phyloP scores from a whole-genome alignment of 2,797 vertebrate genomes.

The Mastacembelus armatus region DNA sequence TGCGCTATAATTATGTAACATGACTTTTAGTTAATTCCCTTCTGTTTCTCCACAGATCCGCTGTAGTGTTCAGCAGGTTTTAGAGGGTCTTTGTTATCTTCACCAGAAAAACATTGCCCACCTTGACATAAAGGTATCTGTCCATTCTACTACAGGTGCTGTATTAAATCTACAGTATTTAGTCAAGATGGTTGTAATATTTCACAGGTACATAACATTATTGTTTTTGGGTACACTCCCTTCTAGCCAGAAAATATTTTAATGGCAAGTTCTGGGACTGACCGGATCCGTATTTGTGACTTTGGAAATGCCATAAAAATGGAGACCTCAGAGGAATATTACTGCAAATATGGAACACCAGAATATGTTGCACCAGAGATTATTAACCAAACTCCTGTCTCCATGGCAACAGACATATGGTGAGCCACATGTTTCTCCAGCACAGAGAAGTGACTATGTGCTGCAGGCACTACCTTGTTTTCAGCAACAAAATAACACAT shows the following conservation, averaged over 20 bases:
- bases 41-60: constrained; percentile 82
- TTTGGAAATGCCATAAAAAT: constrained; percentile 91
- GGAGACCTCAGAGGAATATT: constrained; percentile 85
- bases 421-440: constrained; percentile 73
- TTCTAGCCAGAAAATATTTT: constrained; percentile 94
- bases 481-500: constrained; percentile 31
- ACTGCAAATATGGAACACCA: constrained; percentile 94
- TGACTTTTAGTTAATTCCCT: constrained; percentile 15
- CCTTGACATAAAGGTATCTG: constrained; percentile 84
- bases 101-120: constrained; percentile 85
- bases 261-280: constrained; percentile 85
- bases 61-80: constrained; percentile 87
- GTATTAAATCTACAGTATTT: no score
- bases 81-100: constrained; percentile 90
- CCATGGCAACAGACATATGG: constrained; percentile 95
- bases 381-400: constrained; percentile 94
- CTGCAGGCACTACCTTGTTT: constrained; percentile 11
- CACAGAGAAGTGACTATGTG: constrained; percentile 6
- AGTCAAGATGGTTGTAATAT: neutral
- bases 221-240: neutral
- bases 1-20: constrained; percentile 56
- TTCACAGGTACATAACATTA: neutral
- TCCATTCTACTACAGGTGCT: no score
- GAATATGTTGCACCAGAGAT: constrained; percentile 96
- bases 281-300: constrained; percentile 94